Percentiles rank a stretch among this genome's conserved stretches.
These are phyloP conservation scores for Nymphalis c-album DNA, from an alignment of 2,888 invertebrate genomes.

Conservation along the genomic window DNA sequence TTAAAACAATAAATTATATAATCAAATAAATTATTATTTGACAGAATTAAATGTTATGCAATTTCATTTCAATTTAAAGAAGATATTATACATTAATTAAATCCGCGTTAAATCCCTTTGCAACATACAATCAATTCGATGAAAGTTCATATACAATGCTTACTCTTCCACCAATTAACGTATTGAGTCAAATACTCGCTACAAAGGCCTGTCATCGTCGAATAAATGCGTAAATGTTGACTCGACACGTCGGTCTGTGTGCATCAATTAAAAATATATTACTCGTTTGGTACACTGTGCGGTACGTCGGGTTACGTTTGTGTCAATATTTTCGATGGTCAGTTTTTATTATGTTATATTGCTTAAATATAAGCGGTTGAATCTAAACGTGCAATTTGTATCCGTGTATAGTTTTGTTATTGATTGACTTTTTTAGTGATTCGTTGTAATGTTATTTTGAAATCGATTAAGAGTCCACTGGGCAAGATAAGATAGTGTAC, in stretches of 20 bases:
- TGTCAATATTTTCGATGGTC: conserved; percentile 12
- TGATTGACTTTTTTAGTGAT: too few relatives aligned
- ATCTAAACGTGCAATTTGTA: neutral
- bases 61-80: neutral
- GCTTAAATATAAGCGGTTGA: neutral
- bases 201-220: conserved; percentile 70
- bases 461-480: too few relatives aligned
- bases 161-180: conserved; percentile 77
- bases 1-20: too few relatives aligned
- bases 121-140: conserved; percentile 45
- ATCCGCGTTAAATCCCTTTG: conserved; percentile 8
- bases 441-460: too few relatives aligned
- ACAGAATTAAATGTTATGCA: neutral
- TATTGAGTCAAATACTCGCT: conserved; percentile 67
- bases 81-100: conserved; percentile 10
- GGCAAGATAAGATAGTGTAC: too few relatives aligned
- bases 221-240: conserved; percentile 74
- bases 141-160: conserved; percentile 70
- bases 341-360: conserved; percentile 13
- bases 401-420: too few relatives aligned
- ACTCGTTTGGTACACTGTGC: conserved; percentile 56
- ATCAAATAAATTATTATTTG: conserved; percentile 6
- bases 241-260: conserved; percentile 69
- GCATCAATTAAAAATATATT: conserved; percentile 80
- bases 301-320: conserved; percentile 20